Conservation (phyloP, 2,888 invertebrate species). For the Eilema caniola region DNA sequence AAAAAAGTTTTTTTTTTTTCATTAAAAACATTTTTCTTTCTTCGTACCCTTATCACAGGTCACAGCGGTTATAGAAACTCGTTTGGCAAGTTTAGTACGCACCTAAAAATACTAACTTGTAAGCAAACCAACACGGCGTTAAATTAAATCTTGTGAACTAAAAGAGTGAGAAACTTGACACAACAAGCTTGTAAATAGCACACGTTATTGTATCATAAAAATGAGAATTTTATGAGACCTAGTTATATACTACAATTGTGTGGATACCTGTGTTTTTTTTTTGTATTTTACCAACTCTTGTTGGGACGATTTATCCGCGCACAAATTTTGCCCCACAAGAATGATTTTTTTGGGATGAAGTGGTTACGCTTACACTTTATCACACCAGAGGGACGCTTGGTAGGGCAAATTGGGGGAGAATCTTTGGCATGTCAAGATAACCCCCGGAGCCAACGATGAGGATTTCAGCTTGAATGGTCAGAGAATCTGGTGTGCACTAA, state of each 20-base stretch:
- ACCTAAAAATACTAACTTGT: conserved; percentile 20
- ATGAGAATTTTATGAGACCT: conserved; percentile 1
- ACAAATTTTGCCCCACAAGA: too few species aligned
- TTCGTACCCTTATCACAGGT: conserved; percentile 6
- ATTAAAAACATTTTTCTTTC: background rate
- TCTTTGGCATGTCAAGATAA: too few species aligned
- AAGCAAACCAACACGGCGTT: conserved; percentile 40
- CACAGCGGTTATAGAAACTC: background rate
- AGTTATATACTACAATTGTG: background rate
- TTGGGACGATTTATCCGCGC: too few species aligned
- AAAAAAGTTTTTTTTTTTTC: background rate
- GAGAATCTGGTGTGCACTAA: too few species aligned
- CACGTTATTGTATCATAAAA: conserved; percentile 1
- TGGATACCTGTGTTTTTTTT: background rate
- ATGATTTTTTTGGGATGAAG: too few species aligned
- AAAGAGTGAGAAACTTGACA: conserved; percentile 25
- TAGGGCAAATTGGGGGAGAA: too few species aligned
- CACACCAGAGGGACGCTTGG: too few species aligned
- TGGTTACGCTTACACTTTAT: too few species aligned
- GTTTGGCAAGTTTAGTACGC: background rate
- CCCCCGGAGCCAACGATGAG: too few species aligned
- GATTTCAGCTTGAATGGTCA: too few species aligned
- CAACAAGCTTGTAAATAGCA: conserved; percentile 16
- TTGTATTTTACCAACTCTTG: background rate
- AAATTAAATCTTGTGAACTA: conserved; percentile 43